Conservation (phyloP, 2,797 vertebrate species). For the Alcedo atthis region DNA sequence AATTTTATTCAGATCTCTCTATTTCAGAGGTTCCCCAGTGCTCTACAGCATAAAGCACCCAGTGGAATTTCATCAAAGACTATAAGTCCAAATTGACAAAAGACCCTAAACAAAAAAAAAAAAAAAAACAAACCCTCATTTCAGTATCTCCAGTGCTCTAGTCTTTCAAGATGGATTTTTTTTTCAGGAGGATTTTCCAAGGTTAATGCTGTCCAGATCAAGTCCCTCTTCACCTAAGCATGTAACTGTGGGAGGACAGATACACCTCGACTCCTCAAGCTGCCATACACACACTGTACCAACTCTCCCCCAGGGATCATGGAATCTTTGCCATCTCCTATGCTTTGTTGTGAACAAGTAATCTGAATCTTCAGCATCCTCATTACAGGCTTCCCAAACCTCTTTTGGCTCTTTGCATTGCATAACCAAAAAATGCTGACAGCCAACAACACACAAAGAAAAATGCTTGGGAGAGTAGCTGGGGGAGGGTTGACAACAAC, state of each 20-base stretch:
- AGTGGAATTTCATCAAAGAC: background rate
- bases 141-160: background rate
- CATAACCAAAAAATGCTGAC: background rate
- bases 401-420: background rate
- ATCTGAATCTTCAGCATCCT: background rate
- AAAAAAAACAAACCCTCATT: background rate
- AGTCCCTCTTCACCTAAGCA: background rate
- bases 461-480: background rate
- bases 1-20: background rate
- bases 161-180: background rate
- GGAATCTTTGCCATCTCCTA: background rate
- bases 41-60: background rate
- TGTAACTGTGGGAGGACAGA: accelerated
- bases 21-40: background rate
- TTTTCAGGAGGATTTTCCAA: background rate
- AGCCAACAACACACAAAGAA: background rate
- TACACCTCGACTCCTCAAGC: accelerated
- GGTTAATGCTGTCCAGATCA: background rate
- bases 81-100: background rate
- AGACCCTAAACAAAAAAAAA: background rate
- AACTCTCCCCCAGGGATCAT: accelerated
- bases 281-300: background rate
- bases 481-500: background rate
- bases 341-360: background rate
- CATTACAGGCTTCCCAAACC: background rate